Base-by-base conservation (phyloP, 2,888 invertebrate species). In the Nomada fabriciana region DNA sequence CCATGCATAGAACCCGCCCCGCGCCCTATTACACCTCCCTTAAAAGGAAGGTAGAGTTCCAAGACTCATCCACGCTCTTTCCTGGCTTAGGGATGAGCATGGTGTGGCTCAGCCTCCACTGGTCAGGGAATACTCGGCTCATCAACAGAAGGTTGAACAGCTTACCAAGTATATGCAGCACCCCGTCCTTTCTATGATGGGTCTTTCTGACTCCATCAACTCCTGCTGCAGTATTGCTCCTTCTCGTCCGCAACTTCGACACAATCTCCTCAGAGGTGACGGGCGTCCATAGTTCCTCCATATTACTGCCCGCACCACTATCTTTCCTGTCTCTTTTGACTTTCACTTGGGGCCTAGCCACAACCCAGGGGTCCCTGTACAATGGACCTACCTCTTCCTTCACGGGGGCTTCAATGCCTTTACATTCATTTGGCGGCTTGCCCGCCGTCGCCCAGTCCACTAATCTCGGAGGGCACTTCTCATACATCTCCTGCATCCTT, bases 371-470 rank as follows among this genome's bases (percentile, higher is more conserved):
- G 13, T 13, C 52, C 7, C n/a, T 18, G 13, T 52, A 52, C 2
- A 52, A n/a, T 52, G 52, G n/a, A 9, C n/a, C 52, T 0, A 52
- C 52, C 0, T 52, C 52, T 13, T 52, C 15, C 1, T 52, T 52
- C 0, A 0, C n/a, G 5, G 52, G 52, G 5, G n/a, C 1, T 2
- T 52, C 15, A 0, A 52, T 3, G 0, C 13, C 1, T 52, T n/a
- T 1, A 0, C n/a, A 2, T 0, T 52, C n/a, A 0, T 0, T 1
- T 1, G 0, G 0, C 1, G n/a, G 18, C 13, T 52, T n/a, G 0
- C n/a, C n/a, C 52, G 13, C 7, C 4, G n/a, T 15, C 18, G 52
- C 52, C 52, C 15, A 3, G 3, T 52, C 52, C 0, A 52, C 5
- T 15, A 52, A n/a, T 2, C 13, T 52, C 0, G 13, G 15, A 4